Conservation (phyloP, 2,113 vertebrate genomes). For the Calyptommatus sinebrachiatus region DNA sequence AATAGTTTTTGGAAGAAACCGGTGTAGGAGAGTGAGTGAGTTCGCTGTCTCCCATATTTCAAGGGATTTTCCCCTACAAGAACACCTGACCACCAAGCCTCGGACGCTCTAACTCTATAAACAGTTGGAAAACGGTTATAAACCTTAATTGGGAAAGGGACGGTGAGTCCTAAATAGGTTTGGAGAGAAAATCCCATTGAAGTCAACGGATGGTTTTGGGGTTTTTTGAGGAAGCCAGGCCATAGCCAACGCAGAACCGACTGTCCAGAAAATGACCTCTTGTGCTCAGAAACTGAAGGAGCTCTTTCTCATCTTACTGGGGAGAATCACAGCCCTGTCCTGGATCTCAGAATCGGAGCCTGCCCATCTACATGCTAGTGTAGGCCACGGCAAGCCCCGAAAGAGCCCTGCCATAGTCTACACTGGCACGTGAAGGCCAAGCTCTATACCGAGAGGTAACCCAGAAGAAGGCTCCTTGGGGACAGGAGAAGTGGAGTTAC, state of each 20-base stretch:
- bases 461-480: too few species aligned
- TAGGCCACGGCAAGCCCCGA: too few species aligned
- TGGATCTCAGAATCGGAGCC: too few species aligned
- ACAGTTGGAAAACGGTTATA: background rate
- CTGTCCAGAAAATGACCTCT: constrained; percentile 17
- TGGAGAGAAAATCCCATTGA: background rate
- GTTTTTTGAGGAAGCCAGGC: background rate
- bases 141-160: background rate
- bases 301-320: too few species aligned
- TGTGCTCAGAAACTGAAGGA: too few species aligned
- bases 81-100: background rate
- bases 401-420: too few species aligned
- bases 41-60: too few species aligned
- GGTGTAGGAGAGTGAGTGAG: constrained; percentile 20
- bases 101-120: background rate
- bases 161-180: background rate
- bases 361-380: too few species aligned
- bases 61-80: too few species aligned
- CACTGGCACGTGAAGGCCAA: too few species aligned
- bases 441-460: too few species aligned
- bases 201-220: too few species aligned
- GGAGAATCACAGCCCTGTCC: background rate
- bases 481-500: background rate
- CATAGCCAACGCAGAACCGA: background rate
- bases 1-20: constrained; percentile 48